Conservation (phyloP, 2,113 vertebrate genomes). For the Alexandromys fortis region DNA sequence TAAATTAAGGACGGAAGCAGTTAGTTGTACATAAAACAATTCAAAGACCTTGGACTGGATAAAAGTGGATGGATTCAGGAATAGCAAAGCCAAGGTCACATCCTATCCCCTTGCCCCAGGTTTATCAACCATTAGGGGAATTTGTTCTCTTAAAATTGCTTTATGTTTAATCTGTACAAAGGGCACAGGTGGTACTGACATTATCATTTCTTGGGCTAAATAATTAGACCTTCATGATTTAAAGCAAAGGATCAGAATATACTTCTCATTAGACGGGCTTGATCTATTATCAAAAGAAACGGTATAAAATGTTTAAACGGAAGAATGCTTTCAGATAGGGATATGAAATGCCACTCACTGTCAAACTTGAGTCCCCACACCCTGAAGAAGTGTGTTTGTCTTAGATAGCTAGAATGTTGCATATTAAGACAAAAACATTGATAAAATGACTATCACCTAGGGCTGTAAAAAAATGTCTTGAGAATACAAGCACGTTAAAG, state of each 20-base stretch:
- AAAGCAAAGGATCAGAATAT: not conserved
- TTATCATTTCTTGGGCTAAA: not conserved
- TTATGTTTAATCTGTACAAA: not conserved
- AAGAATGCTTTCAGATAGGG: not conserved
- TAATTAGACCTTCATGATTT: not conserved
- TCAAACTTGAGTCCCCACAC: not conserved
- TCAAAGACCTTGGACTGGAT: not conserved
- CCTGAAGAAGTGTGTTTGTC: not conserved
- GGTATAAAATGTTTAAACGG: not conserved
- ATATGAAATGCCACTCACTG: not conserved
- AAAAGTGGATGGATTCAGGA: not conserved
- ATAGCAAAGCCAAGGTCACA: not conserved
- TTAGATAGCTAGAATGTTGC: not conserved
- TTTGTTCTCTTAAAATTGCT: not conserved
- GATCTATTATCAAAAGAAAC: conserved; percentile 27
- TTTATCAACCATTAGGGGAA: not conserved
- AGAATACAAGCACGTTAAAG: not conserved
- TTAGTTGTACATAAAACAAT: not conserved
- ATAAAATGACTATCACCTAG: not conserved
- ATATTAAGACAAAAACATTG: conserved; percentile 19
- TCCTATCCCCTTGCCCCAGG: not conserved
- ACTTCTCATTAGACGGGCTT: not conserved
- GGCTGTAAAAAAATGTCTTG: not conserved
- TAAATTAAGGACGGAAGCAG: not conserved
- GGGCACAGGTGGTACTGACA: not conserved